Evolutionary conservation across 2,113 vertebrate species (phyloP).

Genomic region (Bos indicus): DNA sequence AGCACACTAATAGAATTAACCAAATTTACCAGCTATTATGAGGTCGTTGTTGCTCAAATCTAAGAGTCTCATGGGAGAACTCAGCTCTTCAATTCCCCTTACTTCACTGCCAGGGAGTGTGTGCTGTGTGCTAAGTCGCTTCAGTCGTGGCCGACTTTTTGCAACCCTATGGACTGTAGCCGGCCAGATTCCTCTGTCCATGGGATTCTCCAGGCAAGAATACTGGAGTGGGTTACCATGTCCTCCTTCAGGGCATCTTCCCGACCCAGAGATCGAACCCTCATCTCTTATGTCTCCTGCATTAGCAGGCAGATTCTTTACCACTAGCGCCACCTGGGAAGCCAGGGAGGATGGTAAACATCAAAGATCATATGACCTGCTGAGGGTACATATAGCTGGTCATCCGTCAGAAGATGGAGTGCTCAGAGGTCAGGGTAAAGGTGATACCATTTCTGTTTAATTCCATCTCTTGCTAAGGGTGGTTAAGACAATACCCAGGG

Average conservation of each 20-base stretch:
- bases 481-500: not conserved
- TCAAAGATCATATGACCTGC: not conserved
- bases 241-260: not conserved
- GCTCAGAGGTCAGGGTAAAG: not conserved
- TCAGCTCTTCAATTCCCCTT: not conserved
- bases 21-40: not conserved
- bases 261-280: not conserved
- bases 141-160: not conserved
- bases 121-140: not conserved
- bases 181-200: not conserved
- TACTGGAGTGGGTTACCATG: not conserved
- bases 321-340: not conserved
- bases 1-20: not conserved
- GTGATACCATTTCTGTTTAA: not conserved
- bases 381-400: not conserved
- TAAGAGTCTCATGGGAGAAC: not conserved
- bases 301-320: not conserved
- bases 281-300: not conserved
- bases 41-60: not conserved
- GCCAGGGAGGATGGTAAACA: not conserved
- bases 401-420: not conserved
- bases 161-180: not conserved
- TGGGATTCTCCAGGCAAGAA: not conserved
- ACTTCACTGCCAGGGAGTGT: not conserved
- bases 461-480: not conserved